These are phyloP conservation scores for Eulemur mongoz DNA, from an alignment of 2,797 vertebrate genomes.

Conservation along the genomic window DNA sequence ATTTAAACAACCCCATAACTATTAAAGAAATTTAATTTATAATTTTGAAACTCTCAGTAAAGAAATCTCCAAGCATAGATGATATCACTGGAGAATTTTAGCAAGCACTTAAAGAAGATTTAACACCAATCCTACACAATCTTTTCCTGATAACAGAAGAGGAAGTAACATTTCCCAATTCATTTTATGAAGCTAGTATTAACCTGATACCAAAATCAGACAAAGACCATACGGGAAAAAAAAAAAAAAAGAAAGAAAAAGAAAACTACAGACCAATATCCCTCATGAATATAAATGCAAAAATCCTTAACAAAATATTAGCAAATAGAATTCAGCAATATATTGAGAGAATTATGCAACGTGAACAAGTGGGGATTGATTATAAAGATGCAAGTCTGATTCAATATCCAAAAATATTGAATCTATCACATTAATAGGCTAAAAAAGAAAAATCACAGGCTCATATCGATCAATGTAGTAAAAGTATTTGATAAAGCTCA, in stretches of 20 bases:
- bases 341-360: not conserved
- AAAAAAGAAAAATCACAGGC: not conserved
- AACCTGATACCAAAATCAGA: not conserved
- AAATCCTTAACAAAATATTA: not conserved
- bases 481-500: not conserved
- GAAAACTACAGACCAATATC: not conserved
- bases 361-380: not conserved
- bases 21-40: not conserved
- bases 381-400: not conserved
- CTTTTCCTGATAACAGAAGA: not conserved
- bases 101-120: not conserved
- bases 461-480: not conserved
- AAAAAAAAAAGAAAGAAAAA: not conserved
- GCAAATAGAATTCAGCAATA: not conserved
- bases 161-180: not conserved
- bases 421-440: not conserved
- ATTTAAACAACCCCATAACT: not conserved
- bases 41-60: not conserved
- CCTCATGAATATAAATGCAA: not conserved
- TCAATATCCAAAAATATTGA: not conserved
- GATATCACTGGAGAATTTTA: not conserved
- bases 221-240: not conserved
- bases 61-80: not conserved
- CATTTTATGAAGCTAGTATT: not conserved
- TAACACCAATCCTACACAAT: not conserved